Evolutionary conservation across 2,113 vertebrate genomes (phyloP), one percentile per base, ranked within the genome.

Genomic region (Eonycteris spelaea): DNA sequence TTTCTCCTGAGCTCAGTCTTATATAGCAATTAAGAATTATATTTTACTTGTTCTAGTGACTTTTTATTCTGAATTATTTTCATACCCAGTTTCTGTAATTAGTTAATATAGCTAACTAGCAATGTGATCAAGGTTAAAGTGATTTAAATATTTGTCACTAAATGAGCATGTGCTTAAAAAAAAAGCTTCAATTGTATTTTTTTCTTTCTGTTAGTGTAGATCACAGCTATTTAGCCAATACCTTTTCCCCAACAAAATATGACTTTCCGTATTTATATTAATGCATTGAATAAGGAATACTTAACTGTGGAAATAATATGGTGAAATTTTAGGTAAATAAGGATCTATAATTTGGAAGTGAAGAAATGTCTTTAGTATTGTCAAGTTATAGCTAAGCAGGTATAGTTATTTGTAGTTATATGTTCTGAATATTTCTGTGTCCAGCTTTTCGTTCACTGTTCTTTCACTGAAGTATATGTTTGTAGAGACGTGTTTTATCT

Each of bases 291-390:
- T 48, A 73, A 68, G 59, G 38, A 75, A 63, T 75, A 61, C 18
- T 79, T 95, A 90, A 67, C 33, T 93, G 5, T 73, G 26, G 73
- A 88, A 91, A 67, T 95, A 78, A 84, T 35, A 73, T 75, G 35
- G 43, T 87, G 35, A 93, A 75, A 53, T 75, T 95, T 90, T 84
- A 89, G 67, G 74, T 87, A 82, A 91, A 91, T 65, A 92, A 89
- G 24, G 14, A 70, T 80, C 38, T 94, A 14, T 80, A 86, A 80
- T 90, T 78, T 85, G 73, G 61, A 89, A 40, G 16, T 67, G 53
- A 94, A 48, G 43, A 9, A 74, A 24, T 90, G 33, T 75, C 79
- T 26, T 96, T 57, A 86, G 24, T 80, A 61, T 40, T 86, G 61
- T 26, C 30, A 90, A 43, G 6, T 93, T 83, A 33, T 22, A 92